Base-by-base conservation (phyloP, 2,797 vertebrate species). In the Microctenopoma steveboyesi region DNA sequence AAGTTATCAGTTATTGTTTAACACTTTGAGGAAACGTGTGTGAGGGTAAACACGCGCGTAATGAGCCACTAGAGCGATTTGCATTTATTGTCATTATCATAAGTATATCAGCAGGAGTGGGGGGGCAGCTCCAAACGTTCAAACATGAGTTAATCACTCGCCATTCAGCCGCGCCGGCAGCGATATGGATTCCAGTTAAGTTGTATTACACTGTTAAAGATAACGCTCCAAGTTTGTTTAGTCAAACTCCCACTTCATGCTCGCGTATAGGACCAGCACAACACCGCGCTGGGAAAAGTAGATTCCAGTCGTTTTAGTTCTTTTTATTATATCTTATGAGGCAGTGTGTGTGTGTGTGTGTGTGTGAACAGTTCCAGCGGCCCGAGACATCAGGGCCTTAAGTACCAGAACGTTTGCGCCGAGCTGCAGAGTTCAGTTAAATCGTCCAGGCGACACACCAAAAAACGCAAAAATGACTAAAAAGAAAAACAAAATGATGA, bases 61-160 rank as follows among this genome's bases (percentile, higher is more conserved):
- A 45, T 54, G 67, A 75, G 43, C 40, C 33, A 72, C 70, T 81
- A 51, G 37, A 72, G 2, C 5, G 9, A 83, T 82, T 70, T 77
- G 74, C 77, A 64, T 81, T 39, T 62, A 51, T 45, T 37, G 7
- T 0, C 50, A 13, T 60, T 64, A 55, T 64, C 49, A 1, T 55
- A 45, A 30, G 7, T 33, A 1, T 50, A 68, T 68, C 51, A 10
- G 35, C 52, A 59, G 6, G 18, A 49, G 12, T 4, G 13, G 48
- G 3, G 58, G 63, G 81, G 72, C 63, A 39, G 8, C 18, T 43
- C 18, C 40, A 69, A 76, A 76, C 76, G 84, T 85, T 74, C 58
- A 80, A 81, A 87, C 81, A 53, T 86, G 88, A 90, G 75, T 71
- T 75, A 68, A 89, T 88, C 83, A 75, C 76, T 52, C 54, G 42